phyloP scores from a whole-genome alignment of 2,797 vertebrate species.

The Lindbergichthys nudifrons region DNA sequence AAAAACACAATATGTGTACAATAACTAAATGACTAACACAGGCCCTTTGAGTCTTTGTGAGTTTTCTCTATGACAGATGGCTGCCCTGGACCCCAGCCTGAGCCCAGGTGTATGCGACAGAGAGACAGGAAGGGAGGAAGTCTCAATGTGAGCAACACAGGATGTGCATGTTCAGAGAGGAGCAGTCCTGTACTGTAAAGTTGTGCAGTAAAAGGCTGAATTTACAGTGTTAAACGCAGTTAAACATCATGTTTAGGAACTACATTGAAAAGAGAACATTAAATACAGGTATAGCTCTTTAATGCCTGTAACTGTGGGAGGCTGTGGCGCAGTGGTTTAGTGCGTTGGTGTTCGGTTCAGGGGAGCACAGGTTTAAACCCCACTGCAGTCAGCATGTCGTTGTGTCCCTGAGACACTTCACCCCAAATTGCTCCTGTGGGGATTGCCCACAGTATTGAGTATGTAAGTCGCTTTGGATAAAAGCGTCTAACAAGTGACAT shows the following conservation, averaged over 20 bases:
- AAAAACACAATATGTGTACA: no score
- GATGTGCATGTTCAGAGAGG: constrained; percentile 64
- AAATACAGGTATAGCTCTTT: background rate
- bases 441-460: no score
- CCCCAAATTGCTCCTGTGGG: no score
- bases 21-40: no score
- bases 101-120: constrained; percentile 76
- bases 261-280: background rate
- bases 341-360: no score
- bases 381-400: no score
- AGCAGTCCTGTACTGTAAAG: constrained; percentile 23
- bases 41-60: background rate
- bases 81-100: constrained; percentile 61
- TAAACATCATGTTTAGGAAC: background rate
- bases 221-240: background rate
- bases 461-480: no score
- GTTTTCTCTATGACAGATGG: constrained; percentile 64
- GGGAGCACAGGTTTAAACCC: no score
- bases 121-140: constrained; percentile 81
- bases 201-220: constrained; percentile 29
- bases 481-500: no score
- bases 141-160: constrained; percentile 73
- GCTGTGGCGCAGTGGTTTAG: no score
- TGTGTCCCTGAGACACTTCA: no score
- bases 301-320: background rate